These are phyloP conservation scores for Carlito syrichta DNA, from an alignment of 2,113 vertebrate genomes.

Conservation along the genomic window DNA sequence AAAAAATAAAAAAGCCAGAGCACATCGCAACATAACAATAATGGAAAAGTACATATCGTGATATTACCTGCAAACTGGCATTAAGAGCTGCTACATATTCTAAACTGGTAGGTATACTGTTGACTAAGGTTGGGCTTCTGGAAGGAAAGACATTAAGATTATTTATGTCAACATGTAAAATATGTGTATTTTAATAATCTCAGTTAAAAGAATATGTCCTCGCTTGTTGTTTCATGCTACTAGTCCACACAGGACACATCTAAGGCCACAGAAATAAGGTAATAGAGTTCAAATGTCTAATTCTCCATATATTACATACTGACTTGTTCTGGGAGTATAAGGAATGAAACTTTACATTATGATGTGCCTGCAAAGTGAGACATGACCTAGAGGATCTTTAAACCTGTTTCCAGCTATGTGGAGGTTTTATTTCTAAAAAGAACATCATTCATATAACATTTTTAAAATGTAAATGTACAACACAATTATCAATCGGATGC, in stretches of 20 bases:
- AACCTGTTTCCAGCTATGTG: not conserved
- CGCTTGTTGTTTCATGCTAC: constrained; percentile 1
- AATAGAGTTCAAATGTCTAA: not conserved
- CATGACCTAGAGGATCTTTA: not conserved
- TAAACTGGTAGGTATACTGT: constrained; percentile 98
- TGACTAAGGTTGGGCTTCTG: constrained; percentile 98
- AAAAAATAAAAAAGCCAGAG: constrained; percentile 36
- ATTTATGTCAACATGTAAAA: constrained; percentile 71
- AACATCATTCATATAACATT: constrained; percentile 51
- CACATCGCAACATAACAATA: not conserved
- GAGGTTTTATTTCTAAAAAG: constrained; percentile 36
- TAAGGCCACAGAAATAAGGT: constrained; percentile 46
- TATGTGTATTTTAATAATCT: constrained; percentile 38
- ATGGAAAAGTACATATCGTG: constrained; percentile 34
- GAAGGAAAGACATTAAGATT: constrained; percentile 75
- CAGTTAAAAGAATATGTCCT: constrained; percentile 37
- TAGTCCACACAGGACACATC: constrained; percentile 25
- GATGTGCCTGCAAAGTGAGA: not conserved
- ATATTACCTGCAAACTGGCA: constrained; percentile 97
- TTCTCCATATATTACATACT: not conserved
- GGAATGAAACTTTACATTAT: not conserved
- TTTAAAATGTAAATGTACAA: constrained; percentile 62
- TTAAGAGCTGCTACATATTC: constrained; percentile 98
- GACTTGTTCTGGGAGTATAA: not conserved
- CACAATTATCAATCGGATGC: constrained; percentile 71